Conservation (phyloP, 2,113 vertebrate species). For the Miniopterus natalensis region DNA sequence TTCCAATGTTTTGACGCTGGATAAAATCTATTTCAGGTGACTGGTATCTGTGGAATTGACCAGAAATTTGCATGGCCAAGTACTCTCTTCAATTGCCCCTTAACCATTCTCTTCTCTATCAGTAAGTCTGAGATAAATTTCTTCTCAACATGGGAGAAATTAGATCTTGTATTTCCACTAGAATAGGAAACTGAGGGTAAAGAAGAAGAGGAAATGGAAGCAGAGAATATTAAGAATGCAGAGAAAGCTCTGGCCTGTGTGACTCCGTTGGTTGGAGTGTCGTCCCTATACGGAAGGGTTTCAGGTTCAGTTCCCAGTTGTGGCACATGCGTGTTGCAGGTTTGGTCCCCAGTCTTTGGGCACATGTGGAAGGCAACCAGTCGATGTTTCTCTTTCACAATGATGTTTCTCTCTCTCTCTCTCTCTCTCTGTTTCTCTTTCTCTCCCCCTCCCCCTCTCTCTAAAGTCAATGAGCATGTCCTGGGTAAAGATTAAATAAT, state of each 20-base stretch:
- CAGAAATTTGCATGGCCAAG: constrained; percentile 27
- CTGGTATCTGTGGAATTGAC: background rate
- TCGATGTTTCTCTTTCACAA: too few species aligned
- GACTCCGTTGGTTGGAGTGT: too few species aligned
- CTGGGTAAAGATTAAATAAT: too few species aligned
- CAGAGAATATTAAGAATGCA: constrained; percentile 28
- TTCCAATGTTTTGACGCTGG: background rate
- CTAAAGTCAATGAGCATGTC: too few species aligned
- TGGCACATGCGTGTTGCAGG: too few species aligned
- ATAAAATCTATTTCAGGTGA: background rate
- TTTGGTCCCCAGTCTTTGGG: too few species aligned
- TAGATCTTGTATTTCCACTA: constrained; percentile 39
- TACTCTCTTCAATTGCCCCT: background rate
- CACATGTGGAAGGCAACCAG: too few species aligned
- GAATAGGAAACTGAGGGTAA: constrained; percentile 19
- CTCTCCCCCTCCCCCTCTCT: too few species aligned
- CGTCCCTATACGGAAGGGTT: too few species aligned
- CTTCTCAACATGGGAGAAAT: constrained; percentile 39
- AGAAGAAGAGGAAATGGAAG: constrained; percentile 9
- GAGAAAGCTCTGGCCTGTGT: background rate
- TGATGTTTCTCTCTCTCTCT: too few species aligned
- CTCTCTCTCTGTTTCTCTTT: too few species aligned
- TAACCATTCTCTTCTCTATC: background rate
- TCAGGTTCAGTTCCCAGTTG: too few species aligned
- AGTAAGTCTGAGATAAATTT: constrained; percentile 8